Conservation (phyloP, 2,888 invertebrate species). For the Conops quadrifasciatus region DNA sequence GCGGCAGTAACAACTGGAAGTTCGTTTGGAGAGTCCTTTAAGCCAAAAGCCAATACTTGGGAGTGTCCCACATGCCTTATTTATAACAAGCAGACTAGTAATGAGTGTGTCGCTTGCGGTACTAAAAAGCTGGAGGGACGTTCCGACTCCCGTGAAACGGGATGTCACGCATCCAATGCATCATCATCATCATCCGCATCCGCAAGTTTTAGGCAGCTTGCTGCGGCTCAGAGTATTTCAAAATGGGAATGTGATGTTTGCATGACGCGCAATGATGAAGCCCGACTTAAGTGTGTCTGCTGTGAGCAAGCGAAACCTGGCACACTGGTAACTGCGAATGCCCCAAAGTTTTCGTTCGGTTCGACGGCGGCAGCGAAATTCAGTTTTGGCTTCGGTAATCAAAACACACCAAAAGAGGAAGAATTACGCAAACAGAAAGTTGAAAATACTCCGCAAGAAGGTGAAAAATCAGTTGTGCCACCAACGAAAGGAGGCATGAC, state of each 20-base stretch:
- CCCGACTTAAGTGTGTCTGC: constrained; percentile 68
- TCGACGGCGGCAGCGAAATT: constrained; percentile 54
- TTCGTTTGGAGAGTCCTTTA: constrained; percentile 66
- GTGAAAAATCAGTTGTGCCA: constrained; percentile 31
- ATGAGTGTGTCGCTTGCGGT: constrained; percentile 69
- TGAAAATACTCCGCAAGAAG: no score
- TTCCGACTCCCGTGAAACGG: constrained; percentile 16
- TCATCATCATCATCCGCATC: constrained; percentile 45
- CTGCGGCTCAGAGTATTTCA: constrained; percentile 56
- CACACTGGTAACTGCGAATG: constrained; percentile 42
- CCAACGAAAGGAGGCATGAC: constrained; percentile 17
- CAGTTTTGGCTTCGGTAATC: constrained; percentile 58
- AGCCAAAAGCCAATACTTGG: constrained; percentile 69
- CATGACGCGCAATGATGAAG: constrained; percentile 69
- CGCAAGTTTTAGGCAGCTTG: constrained; percentile 61
- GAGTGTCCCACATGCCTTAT: constrained; percentile 70
- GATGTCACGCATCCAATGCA: constrained; percentile 30
- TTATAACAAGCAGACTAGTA: constrained; percentile 65
- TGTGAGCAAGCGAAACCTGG: constrained; percentile 70
- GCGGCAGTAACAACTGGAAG: constrained; percentile 36
- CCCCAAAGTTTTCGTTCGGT: constrained; percentile 57
- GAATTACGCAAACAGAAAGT: constrained; percentile 43
- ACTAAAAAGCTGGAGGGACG: constrained; percentile 63
- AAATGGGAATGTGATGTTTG: constrained; percentile 73
- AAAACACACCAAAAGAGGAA: constrained; percentile 46